Evolutionary conservation across 1,140 invertebrate genomes (phyloP).

Genomic region (Bombus waltoni): DNA sequence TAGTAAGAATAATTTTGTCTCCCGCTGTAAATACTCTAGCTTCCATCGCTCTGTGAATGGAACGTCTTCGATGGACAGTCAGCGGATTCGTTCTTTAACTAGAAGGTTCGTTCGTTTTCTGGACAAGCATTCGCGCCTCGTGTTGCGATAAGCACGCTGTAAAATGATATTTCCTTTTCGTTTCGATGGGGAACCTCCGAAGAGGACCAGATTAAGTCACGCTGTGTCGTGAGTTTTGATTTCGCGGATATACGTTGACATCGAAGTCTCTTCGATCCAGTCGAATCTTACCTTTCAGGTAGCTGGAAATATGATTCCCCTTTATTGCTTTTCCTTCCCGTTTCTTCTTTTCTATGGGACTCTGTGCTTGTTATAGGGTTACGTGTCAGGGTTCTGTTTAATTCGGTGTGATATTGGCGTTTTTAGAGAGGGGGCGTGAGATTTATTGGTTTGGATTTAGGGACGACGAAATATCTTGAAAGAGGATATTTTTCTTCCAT

Average conservation of each 20-base stretch:
- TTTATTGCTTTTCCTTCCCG: neutral
- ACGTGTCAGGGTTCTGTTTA: neutral
- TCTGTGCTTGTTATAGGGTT: neutral
- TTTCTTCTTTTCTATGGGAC: neutral
- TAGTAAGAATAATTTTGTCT: too few species aligned
- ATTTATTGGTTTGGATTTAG: too few species aligned
- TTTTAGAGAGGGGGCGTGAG: neutral
- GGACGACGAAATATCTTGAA: too few species aligned
- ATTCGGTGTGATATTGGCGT: neutral
- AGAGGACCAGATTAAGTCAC: neutral
- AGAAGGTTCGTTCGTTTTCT: neutral
- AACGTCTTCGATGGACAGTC: too few species aligned
- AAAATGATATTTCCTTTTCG: slow-evolving; percentile 7
- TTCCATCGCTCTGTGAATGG: too few species aligned
- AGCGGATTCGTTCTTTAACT: too few species aligned
- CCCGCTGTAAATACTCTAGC: too few species aligned
- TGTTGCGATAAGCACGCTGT: neutral
- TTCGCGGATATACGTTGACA: neutral
- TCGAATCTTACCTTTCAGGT: neutral
- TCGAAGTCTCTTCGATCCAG: neutral
- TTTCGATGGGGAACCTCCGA: too few species aligned
- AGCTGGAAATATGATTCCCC: neutral
- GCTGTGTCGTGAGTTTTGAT: neutral
- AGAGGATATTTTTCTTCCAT: too few species aligned
- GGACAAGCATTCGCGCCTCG: neutral